Percentiles rank a stretch among this genome's conserved stretches.
Evolutionary conservation across 2,888 invertebrate genomes (phyloP).

Genomic region (Cryptophagus acutangulus): DNA sequence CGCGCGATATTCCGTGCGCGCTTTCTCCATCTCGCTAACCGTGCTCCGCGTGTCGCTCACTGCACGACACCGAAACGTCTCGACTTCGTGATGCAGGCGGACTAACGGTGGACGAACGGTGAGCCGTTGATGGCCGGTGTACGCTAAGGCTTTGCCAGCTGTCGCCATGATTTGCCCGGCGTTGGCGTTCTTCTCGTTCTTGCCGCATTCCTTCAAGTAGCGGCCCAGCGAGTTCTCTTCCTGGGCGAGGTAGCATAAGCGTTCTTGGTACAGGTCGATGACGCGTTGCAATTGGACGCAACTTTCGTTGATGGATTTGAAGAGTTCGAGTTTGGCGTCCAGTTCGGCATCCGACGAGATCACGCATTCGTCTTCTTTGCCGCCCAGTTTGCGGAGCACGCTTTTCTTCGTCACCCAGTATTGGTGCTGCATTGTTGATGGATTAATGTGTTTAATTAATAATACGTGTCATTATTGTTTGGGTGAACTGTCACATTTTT

Average conservation of each 20-base stretch:
- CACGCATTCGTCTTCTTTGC: slow-evolving; percentile 96
- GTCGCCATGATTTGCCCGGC: slow-evolving; percentile 79
- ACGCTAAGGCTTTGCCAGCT: slow-evolving; percentile 69
- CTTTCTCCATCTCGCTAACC: slow-evolving; percentile 90
- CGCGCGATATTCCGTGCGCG: slow-evolving; percentile 92
- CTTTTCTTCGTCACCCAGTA: slow-evolving; percentile 98
- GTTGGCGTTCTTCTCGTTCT: slow-evolving; percentile 77
- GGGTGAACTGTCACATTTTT: too few species aligned
- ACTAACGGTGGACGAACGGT: slow-evolving; percentile 80
- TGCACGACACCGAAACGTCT: slow-evolving; percentile 92
- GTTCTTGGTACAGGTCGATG: slow-evolving; percentile 90
- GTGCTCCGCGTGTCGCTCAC: slow-evolving; percentile 90
- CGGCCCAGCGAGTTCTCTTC: slow-evolving; percentile 90
- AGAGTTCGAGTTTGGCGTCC: slow-evolving; percentile 92
- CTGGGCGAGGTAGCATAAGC: slow-evolving; percentile 86
- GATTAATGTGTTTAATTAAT: too few species aligned
- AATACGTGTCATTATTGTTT: too few species aligned
- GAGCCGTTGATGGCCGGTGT: slow-evolving; percentile 80
- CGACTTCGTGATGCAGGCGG: slow-evolving; percentile 91
- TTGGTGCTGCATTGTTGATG: slow-evolving; percentile 78
- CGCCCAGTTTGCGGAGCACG: slow-evolving; percentile 85
- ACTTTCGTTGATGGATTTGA: slow-evolving; percentile 87
- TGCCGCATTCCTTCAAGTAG: slow-evolving; percentile 81
- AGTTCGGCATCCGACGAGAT: slow-evolving; percentile 94
- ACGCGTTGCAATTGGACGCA: slow-evolving; percentile 81